Conservation (phyloP, 37 sponge, comb jelly and placozoan genomes). For the Aplysina aerophoba region DNA sequence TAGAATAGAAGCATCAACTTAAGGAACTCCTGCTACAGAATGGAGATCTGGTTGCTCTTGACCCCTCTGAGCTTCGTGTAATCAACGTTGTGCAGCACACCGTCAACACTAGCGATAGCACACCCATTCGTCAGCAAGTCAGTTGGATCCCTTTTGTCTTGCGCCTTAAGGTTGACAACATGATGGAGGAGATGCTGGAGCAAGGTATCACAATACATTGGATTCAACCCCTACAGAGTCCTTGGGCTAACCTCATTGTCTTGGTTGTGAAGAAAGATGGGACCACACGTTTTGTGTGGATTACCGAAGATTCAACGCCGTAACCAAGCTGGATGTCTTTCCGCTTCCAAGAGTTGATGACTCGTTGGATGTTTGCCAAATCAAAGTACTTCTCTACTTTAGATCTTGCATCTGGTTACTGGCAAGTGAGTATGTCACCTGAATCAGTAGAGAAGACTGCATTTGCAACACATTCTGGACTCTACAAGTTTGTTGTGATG, state of each 20-base stretch:
- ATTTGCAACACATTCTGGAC: conserved; percentile 55
- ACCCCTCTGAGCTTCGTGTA: conserved; percentile 35
- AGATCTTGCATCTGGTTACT: conserved; percentile 73
- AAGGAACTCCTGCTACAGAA: too few relatives aligned
- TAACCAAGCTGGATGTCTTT: conserved; percentile 58
- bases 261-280: conserved; percentile 58
- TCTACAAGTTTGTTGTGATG: conserved; percentile 65
- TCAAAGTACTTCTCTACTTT: conserved; percentile 51
- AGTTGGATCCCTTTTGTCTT: conserved; percentile 50
- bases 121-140: conserved; percentile 49
- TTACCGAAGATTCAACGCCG: conserved; percentile 55
- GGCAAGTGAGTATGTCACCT: conserved; percentile 49
- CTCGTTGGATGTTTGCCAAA: conserved; percentile 38
- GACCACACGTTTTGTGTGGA: conserved; percentile 52
- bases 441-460: conserved; percentile 62
- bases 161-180: conserved; percentile 22
- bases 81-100: conserved; percentile 26
- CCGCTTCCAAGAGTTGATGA: conserved; percentile 65
- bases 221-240: conserved; percentile 47
- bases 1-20: too few relatives aligned
- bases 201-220: conserved; percentile 40
- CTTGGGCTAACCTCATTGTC: conserved; percentile 67
- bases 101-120: conserved; percentile 44
- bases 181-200: conserved; percentile 55
- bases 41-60: conserved; percentile 42